Evolutionary conservation across 2,888 invertebrate genomes (phyloP).

Genomic region (Clanis bilineata): DNA sequence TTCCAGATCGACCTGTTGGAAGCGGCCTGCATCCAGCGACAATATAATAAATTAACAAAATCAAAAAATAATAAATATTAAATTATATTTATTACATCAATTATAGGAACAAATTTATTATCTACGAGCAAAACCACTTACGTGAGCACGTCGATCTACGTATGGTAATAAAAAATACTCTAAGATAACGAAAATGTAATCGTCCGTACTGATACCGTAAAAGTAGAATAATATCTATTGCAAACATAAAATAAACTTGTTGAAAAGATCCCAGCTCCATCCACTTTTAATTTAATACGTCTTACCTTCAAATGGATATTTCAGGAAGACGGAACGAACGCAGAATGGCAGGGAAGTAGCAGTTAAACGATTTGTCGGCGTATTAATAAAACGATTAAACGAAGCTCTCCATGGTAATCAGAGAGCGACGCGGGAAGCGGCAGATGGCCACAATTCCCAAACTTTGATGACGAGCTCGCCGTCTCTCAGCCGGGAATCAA

Average conservation of each 20-base stretch:
- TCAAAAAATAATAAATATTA: too few species aligned
- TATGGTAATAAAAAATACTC: too few species aligned
- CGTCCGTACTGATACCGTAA: too few species aligned
- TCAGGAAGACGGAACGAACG: conserved; percentile 29
- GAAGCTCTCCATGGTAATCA: conserved; percentile 78
- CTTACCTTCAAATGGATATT: conserved; percentile 11
- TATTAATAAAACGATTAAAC: conserved; percentile 82
- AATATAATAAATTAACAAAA: too few species aligned
- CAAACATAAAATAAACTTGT: conserved; percentile 26
- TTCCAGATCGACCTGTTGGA: too few species aligned
- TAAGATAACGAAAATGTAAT: too few species aligned
- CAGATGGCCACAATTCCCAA: conserved; percentile 79
- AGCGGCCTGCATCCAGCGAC: too few species aligned
- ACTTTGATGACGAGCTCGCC: conserved; percentile 76
- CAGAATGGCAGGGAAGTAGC: conserved; percentile 58
- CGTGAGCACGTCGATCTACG: too few species aligned
- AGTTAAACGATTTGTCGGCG: conserved; percentile 79
- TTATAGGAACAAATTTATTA: too few species aligned
- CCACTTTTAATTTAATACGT: conserved; percentile 24
- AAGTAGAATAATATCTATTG: too few species aligned
- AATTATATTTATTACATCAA: too few species aligned
- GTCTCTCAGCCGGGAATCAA: conserved; percentile 60
- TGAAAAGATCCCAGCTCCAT: background rate
- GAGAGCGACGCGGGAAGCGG: conserved; percentile 71
- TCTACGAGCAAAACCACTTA: too few species aligned